A percentile compares a stretch with the other conserved stretches of the same genome.
Conservation (phyloP, 1,140 invertebrate species). For the Aradophagus sp. region DNA sequence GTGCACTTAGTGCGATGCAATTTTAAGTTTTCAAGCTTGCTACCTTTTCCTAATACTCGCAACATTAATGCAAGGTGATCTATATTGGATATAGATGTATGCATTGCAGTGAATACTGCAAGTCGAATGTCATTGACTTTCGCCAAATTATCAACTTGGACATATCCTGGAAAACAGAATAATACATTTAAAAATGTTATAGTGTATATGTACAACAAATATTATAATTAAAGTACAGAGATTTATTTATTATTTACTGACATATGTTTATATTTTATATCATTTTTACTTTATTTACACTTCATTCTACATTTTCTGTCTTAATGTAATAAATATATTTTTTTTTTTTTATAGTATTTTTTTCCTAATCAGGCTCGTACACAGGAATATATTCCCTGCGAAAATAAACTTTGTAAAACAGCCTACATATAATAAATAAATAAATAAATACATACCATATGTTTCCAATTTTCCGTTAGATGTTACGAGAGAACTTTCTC, state of each 20-base stretch:
- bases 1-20: constrained; percentile 65
- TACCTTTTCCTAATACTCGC: constrained; percentile 16
- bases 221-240: neutral
- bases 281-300: no score
- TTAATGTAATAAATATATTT: no score
- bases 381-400: no score
- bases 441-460: neutral
- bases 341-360: no score
- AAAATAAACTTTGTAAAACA: no score
- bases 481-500: constrained; percentile 2
- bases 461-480: constrained; percentile 2
- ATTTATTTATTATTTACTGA: no score
- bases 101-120: constrained; percentile 26
- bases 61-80: constrained; percentile 47
- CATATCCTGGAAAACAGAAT: constrained; percentile 1
- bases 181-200: neutral
- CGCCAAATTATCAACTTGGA: constrained; percentile 5
- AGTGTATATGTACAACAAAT: neutral
- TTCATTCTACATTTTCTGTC: no score
- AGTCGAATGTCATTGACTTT: constrained; percentile 12
- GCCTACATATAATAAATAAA: no score
- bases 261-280: no score
- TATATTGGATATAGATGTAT: constrained; percentile 29
- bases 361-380: no score
- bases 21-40: constrained; percentile 31